These are phyloP conservation scores for Sturnus vulgaris DNA, from an alignment of 2,113 vertebrate genomes.

Conservation along the genomic window DNA sequence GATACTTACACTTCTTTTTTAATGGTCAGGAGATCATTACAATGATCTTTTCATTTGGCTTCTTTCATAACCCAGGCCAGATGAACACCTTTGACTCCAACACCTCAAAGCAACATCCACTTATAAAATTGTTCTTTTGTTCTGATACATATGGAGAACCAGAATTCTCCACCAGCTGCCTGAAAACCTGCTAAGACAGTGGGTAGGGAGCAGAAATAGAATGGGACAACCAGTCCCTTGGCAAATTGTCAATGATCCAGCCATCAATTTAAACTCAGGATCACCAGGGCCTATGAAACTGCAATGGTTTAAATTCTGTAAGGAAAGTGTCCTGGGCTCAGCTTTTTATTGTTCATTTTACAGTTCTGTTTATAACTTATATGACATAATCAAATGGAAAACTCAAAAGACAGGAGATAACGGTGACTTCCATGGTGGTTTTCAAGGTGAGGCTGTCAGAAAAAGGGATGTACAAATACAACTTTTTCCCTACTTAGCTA, in stretches of 20 bases:
- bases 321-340: not conserved
- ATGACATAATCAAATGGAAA: not conserved
- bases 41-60: not conserved
- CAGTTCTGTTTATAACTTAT: not conserved
- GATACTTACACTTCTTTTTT: not conserved
- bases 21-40: not conserved
- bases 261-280: not conserved
- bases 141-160: not conserved
- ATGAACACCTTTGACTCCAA: not conserved
- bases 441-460: not conserved
- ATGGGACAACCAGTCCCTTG: not conserved
- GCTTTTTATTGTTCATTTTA: conserved; percentile 3
- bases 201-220: not conserved
- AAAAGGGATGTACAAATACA: not conserved
- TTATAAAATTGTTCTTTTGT: not conserved
- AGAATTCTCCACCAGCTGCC: not conserved
- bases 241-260: not conserved
- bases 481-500: not conserved
- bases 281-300: not conserved
- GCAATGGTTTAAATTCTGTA: not conserved
- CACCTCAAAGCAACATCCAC: not conserved
- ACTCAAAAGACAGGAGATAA: not conserved
- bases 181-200: not conserved
- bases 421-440: rapidly evolving
- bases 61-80: not conserved